Percentiles rank a stretch among this genome's conserved stretches.
phyloP scores from a whole-genome alignment of 1,140 invertebrate species.

The Medauroidea extradentata region DNA sequence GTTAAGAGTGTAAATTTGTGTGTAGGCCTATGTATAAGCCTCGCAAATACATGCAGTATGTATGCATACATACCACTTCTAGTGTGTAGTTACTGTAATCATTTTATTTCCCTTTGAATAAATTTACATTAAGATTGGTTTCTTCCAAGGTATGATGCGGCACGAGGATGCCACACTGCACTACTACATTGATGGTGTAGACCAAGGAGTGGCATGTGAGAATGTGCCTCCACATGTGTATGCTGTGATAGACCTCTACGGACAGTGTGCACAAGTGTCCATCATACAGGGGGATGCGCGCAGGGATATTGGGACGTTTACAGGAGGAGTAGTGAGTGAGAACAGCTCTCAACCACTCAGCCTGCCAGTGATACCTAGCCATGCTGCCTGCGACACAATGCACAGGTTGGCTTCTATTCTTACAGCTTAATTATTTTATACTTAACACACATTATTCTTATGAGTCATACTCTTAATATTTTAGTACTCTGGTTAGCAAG shows the following conservation, averaged over 20 bases:
- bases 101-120: no score
- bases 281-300: conserved; percentile 35
- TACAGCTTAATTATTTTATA: no score
- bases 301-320: conserved; percentile 2
- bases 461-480: no score
- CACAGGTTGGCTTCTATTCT: not conserved
- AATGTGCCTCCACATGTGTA: conserved; percentile 79
- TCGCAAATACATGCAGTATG: no score
- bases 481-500: no score
- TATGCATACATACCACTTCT: no score
- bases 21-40: no score
- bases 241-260: conserved; percentile 93
- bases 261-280: conserved; percentile 86
- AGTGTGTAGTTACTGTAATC: no score
- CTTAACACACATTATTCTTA: no score
- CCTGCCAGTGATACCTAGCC: not conserved
- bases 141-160: conserved; percentile 72
- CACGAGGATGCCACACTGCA: conserved; percentile 79
- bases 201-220: conserved; percentile 82
- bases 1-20: no score
- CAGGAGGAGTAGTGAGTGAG: not conserved
- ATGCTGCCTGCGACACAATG: not conserved
- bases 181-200: conserved; percentile 86
- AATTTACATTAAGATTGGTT: no score
- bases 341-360: conserved; percentile 22